These are phyloP conservation scores for Miichthys miiuy DNA, from an alignment of 2,797 vertebrate genomes.

Conservation along the genomic window DNA sequence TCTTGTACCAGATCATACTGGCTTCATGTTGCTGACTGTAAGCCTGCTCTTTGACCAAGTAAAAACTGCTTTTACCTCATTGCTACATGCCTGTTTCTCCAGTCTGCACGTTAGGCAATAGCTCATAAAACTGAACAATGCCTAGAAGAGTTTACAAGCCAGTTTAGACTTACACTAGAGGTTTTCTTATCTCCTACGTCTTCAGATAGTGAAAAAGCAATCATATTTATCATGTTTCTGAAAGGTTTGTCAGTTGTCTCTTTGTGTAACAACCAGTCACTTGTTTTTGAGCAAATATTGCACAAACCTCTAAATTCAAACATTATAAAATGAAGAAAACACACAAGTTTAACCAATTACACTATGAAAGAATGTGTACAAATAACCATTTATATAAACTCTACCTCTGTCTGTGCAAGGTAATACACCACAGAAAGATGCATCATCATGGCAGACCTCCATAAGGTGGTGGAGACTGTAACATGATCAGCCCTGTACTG, in stretches of 20 bases:
- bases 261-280: neutral
- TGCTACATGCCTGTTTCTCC: neutral
- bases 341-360: neutral
- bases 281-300: neutral
- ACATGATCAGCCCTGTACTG: neutral
- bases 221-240: neutral
- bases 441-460: constrained; percentile 8
- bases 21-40: neutral
- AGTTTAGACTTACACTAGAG: neutral
- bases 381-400: neutral
- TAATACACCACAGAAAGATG: neutral
- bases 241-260: neutral
- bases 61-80: neutral
- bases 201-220: neutral
- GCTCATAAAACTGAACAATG: neutral
- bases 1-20: no score
- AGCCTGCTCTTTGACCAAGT: neutral
- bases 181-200: neutral
- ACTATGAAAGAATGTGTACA: neutral
- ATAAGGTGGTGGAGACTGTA: neutral
- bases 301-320: neutral
- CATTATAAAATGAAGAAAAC: neutral
- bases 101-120: neutral
- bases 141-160: neutral
- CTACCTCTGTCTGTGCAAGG: neutral